Conservation (phyloP, 2,797 vertebrate species). For the Chelonia mydas region DNA sequence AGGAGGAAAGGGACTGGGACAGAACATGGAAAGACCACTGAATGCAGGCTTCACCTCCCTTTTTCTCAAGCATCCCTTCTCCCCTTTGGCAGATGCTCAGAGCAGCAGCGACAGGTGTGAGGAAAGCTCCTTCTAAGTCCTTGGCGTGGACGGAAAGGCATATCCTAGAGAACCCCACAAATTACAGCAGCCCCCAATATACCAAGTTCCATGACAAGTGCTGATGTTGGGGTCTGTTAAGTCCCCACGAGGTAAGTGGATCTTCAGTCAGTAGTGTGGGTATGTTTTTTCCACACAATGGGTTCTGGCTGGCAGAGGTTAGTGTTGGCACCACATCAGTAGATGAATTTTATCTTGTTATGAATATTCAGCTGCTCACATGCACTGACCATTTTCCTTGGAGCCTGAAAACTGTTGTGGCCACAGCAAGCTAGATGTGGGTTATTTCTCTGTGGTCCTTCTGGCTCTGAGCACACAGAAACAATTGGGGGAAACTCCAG, state of each 20-base stretch:
- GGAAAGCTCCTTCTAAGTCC: background rate
- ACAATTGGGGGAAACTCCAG: slow-evolving; percentile 45
- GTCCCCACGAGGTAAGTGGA: background rate
- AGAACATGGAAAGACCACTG: rapidly evolving
- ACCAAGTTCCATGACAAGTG: rapidly evolving
- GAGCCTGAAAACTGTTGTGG: background rate
- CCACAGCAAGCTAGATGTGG: slow-evolving; percentile 51
- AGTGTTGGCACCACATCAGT: background rate
- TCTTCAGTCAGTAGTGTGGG: rapidly evolving
- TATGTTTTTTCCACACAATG: rapidly evolving
- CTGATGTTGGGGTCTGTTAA: rapidly evolving
- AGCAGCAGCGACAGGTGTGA: background rate
- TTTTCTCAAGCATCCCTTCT: rapidly evolving
- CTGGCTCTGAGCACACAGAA: slow-evolving; percentile 14
- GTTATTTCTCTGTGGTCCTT: slow-evolving; percentile 32
- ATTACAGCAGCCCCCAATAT: rapidly evolving
- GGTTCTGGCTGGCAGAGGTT: background rate
- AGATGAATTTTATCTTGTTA: background rate
- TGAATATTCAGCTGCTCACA: slow-evolving; percentile 21
- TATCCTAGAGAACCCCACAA: background rate
- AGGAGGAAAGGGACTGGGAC: rapidly evolving
- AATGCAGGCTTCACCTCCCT: rapidly evolving
- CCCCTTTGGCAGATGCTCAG: background rate
- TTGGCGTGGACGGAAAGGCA: background rate
- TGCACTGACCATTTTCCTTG: background rate